Conservation (phyloP, 2,797 vertebrate genomes). For the Alcedo quadribrachys region DNA sequence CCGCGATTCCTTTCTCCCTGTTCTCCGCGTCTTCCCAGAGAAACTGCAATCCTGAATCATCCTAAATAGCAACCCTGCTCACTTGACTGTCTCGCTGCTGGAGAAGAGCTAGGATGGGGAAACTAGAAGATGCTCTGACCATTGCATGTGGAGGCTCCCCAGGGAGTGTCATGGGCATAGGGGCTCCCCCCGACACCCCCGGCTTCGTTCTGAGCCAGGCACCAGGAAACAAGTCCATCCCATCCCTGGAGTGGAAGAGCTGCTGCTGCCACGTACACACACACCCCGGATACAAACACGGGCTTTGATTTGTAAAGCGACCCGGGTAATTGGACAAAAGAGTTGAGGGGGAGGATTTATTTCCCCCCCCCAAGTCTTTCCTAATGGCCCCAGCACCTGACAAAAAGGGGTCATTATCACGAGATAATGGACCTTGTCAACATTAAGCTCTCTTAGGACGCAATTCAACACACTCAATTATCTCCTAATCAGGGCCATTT, state of each 20-base stretch:
- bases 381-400: constrained; percentile 63
- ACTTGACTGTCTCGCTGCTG: not conserved
- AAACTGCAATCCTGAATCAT: too few relatives aligned
- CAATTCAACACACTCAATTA: constrained; percentile 76
- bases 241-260: not conserved
- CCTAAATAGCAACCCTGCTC: not conserved
- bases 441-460: constrained; percentile 66
- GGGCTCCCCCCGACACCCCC: not conserved
- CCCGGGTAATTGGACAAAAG: constrained; percentile 60
- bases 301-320: constrained; percentile 66
- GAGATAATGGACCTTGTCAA: constrained; percentile 76
- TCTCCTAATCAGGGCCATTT: constrained; percentile 77
- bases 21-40: too few relatives aligned
- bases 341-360: constrained; percentile 62
- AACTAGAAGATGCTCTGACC: not conserved
- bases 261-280: not conserved
- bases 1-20: not conserved
- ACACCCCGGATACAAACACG: constrained; percentile 10
- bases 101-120: not conserved
- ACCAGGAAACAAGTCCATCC: not conserved
- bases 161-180: fast-evolving
- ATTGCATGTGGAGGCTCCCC: fast-evolving
- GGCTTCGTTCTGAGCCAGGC: not conserved
- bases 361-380: constrained; percentile 39
- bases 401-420: constrained; percentile 71